Conservation (phyloP, 2,113 vertebrate genomes). For the Eudorcas thomsonii region DNA sequence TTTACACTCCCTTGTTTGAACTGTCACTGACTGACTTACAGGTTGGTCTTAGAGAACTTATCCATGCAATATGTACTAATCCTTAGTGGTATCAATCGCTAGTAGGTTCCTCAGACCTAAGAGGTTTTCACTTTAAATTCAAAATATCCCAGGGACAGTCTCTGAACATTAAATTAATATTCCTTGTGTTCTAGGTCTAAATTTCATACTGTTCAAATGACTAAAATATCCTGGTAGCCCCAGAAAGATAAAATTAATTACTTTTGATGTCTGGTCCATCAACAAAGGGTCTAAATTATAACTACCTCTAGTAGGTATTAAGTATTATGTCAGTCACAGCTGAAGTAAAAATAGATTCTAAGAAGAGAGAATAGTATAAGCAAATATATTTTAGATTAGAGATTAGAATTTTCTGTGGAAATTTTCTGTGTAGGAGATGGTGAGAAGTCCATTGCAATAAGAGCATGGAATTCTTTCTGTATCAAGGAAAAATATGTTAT, state of each 20-base stretch:
- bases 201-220: background rate
- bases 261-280: background rate
- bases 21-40: background rate
- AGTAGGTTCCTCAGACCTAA: background rate
- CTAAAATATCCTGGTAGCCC: background rate
- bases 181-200: background rate
- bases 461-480: background rate
- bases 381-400: background rate
- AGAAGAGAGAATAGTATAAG: background rate
- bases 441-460: background rate
- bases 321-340: background rate
- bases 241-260: background rate
- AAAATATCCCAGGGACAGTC: background rate
- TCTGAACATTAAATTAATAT: background rate
- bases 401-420: background rate
- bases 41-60: background rate
- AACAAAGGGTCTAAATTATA: background rate
- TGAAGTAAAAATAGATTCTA: background rate
- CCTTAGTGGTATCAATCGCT: background rate
- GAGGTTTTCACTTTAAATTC: background rate
- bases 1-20: background rate
- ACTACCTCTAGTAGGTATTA: background rate
- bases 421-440: background rate
- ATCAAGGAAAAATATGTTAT: background rate
- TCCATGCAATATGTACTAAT: background rate